Percentiles rank a stretch among this genome's conserved stretches.
phyloP scores from a whole-genome alignment of 2,888 invertebrate genomes.

The Hirtodrosophila duncani region DNA sequence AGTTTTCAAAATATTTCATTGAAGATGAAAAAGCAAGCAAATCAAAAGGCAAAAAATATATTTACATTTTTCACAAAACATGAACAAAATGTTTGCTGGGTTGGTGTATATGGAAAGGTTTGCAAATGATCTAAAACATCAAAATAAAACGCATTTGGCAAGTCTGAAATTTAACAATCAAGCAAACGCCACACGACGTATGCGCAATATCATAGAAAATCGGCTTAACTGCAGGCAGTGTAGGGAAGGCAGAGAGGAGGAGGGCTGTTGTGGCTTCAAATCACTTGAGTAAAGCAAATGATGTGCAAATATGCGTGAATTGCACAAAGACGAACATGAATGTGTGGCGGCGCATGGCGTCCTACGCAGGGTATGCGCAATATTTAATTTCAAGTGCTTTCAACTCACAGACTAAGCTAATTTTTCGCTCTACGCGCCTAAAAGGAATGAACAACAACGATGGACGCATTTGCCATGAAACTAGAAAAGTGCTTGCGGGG shows the following conservation, averaged over 20 bases:
- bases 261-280: too few relatives aligned
- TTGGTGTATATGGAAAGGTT: constrained; percentile 41
- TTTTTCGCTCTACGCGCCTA: constrained; percentile 23
- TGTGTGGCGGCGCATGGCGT: neutral
- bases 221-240: constrained; percentile 28
- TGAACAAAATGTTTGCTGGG: too few relatives aligned
- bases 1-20: too few relatives aligned
- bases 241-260: too few relatives aligned
- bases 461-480: neutral
- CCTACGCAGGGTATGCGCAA: constrained; percentile 52
- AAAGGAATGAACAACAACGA: constrained; percentile 3
- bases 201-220: constrained; percentile 31
- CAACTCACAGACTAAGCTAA: constrained; percentile 33
- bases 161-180: constrained; percentile 20
- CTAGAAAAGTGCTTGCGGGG: neutral
- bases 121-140: constrained; percentile 51
- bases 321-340: constrained; percentile 10
- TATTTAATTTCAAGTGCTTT: constrained; percentile 48
- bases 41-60: too few relatives aligned
- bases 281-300: constrained; percentile 42
- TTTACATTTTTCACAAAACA: too few relatives aligned
- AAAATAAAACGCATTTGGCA: constrained; percentile 29
- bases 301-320: constrained; percentile 54
- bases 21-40: too few relatives aligned
- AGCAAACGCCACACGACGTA: too few relatives aligned